Evolutionary conservation across 2,888 invertebrate genomes (phyloP), one percentile per base, ranked within the genome.

Genomic region (Eudemis profundana): DNA sequence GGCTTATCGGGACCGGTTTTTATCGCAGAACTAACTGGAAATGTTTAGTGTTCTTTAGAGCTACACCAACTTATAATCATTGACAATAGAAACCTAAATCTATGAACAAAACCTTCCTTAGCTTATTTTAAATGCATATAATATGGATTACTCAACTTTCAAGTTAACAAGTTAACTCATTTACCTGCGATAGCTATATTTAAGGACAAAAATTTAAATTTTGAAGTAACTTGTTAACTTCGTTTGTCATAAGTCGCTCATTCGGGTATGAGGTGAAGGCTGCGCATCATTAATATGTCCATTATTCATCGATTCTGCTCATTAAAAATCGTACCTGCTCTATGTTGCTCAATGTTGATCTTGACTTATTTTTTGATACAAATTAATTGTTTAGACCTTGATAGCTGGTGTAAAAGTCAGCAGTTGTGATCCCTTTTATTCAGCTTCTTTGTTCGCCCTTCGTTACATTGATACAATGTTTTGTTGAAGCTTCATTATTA

Each of bases 251-350:
- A 67, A 67, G 51, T 57, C 63, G 62, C 57, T 68, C 59, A 64
- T 53, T 62, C 57, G 68, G 64, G 51, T 59, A 62, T 44, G 61
- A 54, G 67, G 66, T 68, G 66, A 71, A 71, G 71, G 69, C 61
- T 69, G 53, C 44, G 46, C 62, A 56, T 61, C 63, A 57, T 65
- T 46, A 47, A 54, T 46, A 60, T 50, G 33, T 44, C 53, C 61
- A 69, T 65, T 69, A 61, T 65, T 61, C 65, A 69, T 61, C 47
- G 42, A 62, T 60, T 44, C 44, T 56, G 53, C 54, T 56, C 50
- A 61, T 59, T 42, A 46, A 67, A 47, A 68, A 53, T 44, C 57
- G 29, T 46, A 51, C 42, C 61, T 59, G 54, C 60, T 68, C 53
- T 56, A 47, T 61, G 44, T 68, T 67, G 51, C 68, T 42, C 47